These are phyloP conservation scores for Margaritifera margaritifera DNA, from an alignment of 2,888 invertebrate genomes.

Conservation along the genomic window DNA sequence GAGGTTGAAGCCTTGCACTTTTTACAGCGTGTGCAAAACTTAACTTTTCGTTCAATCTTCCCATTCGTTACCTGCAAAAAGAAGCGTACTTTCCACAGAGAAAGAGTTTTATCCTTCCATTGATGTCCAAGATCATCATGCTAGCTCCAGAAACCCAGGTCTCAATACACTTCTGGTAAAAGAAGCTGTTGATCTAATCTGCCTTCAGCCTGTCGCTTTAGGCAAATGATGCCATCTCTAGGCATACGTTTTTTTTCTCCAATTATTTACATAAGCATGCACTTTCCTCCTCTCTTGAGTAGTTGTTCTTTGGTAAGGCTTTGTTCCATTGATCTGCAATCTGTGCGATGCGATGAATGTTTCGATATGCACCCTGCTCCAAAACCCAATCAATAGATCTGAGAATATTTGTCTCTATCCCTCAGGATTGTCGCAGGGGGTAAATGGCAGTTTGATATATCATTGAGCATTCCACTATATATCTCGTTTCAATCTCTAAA, in stretches of 20 bases:
- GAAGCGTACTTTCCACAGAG: conserved; percentile 2
- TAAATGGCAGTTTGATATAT: no score
- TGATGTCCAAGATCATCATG: conserved; percentile 19
- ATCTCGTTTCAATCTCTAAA: no score
- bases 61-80: conserved; percentile 5
- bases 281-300: background rate
- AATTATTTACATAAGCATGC: background rate
- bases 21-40: conserved; percentile 4
- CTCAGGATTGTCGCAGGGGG: background rate
- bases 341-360: background rate
- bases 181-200: background rate
- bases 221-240: background rate
- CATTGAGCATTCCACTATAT: no score
- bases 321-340: background rate
- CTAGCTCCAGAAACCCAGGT: conserved; percentile 2
- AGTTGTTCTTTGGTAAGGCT: background rate
- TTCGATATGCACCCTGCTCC: background rate
- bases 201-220: background rate
- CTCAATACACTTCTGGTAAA: conserved; percentile 1
- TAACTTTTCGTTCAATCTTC: conserved; percentile 1
- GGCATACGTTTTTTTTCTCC: background rate
- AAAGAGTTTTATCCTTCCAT: conserved; percentile 11
- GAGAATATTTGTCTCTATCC: background rate
- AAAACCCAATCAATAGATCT: background rate
- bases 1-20: background rate